phyloP scores from a whole-genome alignment of 2,888 invertebrate genomes.

The Ethmia dodecea region DNA sequence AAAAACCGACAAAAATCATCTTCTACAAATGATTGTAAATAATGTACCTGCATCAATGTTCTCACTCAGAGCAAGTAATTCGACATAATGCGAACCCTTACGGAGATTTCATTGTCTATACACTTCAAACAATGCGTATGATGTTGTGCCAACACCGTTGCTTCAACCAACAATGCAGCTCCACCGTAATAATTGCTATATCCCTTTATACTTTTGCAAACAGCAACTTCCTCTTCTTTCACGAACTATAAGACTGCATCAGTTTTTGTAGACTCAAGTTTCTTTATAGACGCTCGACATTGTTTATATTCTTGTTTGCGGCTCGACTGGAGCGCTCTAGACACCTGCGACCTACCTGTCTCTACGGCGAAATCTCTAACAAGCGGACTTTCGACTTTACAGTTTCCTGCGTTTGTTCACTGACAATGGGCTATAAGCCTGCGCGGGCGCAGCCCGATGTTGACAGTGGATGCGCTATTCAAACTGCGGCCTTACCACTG shows the following conservation, averaged over 20 bases:
- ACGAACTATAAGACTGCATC: constrained; percentile 43
- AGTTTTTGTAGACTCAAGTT: constrained; percentile 17
- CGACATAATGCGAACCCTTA: too few relatives aligned
- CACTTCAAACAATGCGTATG: too few relatives aligned
- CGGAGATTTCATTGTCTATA: too few relatives aligned
- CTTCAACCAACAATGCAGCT: constrained; percentile 24
- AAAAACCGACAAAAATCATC: too few relatives aligned
- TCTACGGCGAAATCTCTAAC: constrained; percentile 58
- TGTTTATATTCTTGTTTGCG: constrained; percentile 56
- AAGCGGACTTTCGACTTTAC: constrained; percentile 67
- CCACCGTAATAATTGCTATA: constrained; percentile 42
- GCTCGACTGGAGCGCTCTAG: constrained; percentile 22
- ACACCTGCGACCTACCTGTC: constrained; percentile 73
- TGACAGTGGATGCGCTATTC: constrained; percentile 58
- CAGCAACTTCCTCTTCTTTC: constrained; percentile 69
- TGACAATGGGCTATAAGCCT: constrained; percentile 68
- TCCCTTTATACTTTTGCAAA: constrained; percentile 45
- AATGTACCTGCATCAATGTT: too few relatives aligned
- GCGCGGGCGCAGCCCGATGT: constrained; percentile 40
- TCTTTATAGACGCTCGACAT: constrained; percentile 36
- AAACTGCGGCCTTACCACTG: constrained; percentile 41
- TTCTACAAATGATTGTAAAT: too few relatives aligned
- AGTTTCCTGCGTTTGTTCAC: constrained; percentile 73
- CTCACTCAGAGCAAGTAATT: too few relatives aligned
- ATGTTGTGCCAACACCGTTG: constrained; percentile 50